phyloP scores from a whole-genome alignment of 2,113 vertebrate genomes.

The Microtus pennsylvanicus region DNA sequence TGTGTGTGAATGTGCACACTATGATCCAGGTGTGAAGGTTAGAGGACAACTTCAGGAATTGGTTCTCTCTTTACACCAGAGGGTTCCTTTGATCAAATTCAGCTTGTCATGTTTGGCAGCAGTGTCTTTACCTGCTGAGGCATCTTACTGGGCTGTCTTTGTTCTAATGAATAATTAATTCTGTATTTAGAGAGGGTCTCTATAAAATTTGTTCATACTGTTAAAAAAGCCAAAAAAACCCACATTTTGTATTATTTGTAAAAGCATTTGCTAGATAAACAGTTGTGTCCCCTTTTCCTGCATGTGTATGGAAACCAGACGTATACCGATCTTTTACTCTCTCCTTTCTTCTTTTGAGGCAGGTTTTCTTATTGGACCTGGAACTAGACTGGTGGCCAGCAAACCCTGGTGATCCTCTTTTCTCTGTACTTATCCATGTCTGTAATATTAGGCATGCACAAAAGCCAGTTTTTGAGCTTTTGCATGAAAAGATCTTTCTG shows the following conservation, averaged over 20 bases:
- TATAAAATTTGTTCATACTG: neutral
- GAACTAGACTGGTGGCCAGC: neutral
- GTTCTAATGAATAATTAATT: neutral
- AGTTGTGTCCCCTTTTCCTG: neutral
- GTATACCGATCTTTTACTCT: neutral
- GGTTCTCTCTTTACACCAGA: neutral
- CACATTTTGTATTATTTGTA: neutral
- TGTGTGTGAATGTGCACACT: neutral
- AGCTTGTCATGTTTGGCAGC: neutral
- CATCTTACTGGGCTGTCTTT: neutral
- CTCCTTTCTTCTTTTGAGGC: neutral
- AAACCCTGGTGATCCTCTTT: neutral
- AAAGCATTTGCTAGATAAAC: neutral
- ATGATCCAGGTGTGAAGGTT: no score
- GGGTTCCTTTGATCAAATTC: neutral
- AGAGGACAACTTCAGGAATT: neutral
- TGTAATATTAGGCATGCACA: neutral
- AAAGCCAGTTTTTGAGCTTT: conserved; percentile 51
- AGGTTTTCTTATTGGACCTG: neutral
- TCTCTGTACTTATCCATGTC: no score
- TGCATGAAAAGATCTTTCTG: conserved; percentile 54
- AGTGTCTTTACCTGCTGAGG: neutral
- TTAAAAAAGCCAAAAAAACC: neutral
- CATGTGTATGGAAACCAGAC: neutral
- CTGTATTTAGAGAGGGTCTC: neutral